Percentiles rank a stretch among this genome's conserved stretches.
Evolutionary conservation across 2,888 invertebrate species (phyloP).

Genomic region (Prosapia bicincta): DNA sequence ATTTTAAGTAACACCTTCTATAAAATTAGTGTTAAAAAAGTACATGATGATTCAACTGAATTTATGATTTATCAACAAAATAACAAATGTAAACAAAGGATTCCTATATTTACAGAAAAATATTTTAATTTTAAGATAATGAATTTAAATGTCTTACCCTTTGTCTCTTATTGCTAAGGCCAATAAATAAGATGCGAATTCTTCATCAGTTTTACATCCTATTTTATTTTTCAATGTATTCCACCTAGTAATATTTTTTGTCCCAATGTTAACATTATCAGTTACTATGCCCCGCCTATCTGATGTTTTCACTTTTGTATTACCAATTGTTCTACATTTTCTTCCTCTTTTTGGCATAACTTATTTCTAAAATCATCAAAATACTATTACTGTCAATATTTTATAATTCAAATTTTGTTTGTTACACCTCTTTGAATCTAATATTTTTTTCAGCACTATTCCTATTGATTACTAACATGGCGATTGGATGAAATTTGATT

Average conservation of each 20-base stretch:
- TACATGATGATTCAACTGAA: too few relatives aligned
- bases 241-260: conserved; percentile 57
- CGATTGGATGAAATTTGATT: background rate
- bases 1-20: too few relatives aligned
- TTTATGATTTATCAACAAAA: background rate
- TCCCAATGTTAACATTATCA: conserved; percentile 50
- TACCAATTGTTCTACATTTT: background rate
- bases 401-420: background rate
- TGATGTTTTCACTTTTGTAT: background rate
- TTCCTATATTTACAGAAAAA: background rate
- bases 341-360: conserved; percentile 10
- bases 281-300: background rate
- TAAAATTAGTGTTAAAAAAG: too few relatives aligned
- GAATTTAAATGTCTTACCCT: too few relatives aligned
- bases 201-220: conserved; percentile 57
- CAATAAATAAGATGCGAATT: conserved; percentile 60
- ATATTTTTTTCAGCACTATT: background rate
- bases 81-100: conserved; percentile 31
- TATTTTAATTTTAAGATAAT: too few relatives aligned
- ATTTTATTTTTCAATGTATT: conserved; percentile 44
- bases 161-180: conserved; percentile 58
- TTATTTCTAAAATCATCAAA: background rate
- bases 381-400: background rate
- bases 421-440: background rate
- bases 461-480: background rate